Evolutionary conservation across 2,113 vertebrate species (phyloP).

Genomic region (Oxyruncus cristatus): DNA sequence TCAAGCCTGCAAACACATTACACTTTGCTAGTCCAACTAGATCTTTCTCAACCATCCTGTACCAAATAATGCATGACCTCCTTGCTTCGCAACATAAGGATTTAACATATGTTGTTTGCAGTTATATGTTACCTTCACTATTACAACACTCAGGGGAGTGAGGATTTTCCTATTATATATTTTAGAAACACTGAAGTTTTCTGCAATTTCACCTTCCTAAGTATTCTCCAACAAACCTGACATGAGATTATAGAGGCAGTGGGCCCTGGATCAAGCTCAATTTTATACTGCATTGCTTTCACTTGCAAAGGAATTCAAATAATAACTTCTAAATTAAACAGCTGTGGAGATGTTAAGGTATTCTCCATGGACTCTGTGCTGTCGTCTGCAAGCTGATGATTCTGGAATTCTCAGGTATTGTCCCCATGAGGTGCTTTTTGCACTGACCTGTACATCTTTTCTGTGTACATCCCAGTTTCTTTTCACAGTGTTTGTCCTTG

Average conservation of each 20-base stretch:
- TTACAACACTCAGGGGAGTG: conserved; percentile 34
- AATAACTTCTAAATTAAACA: conserved; percentile 66
- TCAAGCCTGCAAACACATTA: neutral
- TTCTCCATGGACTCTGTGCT: conserved; percentile 31
- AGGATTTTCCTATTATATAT: neutral
- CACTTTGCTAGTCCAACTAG: neutral
- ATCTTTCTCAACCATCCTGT: conserved; percentile 35
- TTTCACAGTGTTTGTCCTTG: conserved; percentile 52
- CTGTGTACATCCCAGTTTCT: conserved; percentile 34
- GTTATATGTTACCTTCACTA: conserved; percentile 48
- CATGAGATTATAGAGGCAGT: neutral
- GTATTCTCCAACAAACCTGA: conserved; percentile 11
- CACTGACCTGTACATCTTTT: conserved; percentile 61
- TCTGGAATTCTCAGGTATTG: conserved; percentile 57
- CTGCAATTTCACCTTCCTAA: conserved; percentile 41
- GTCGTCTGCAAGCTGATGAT: conserved; percentile 57
- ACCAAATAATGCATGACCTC: conserved; percentile 57
- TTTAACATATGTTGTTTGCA: conserved; percentile 63
- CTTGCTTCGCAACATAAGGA: conserved; percentile 44
- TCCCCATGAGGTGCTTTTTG: conserved; percentile 52
- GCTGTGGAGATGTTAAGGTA: conserved; percentile 56
- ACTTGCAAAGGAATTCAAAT: conserved; percentile 39
- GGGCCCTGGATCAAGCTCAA: conserved; percentile 8
- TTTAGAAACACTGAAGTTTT: conserved; percentile 34
- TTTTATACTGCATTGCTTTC: conserved; percentile 31